These are phyloP conservation scores for Telenomus remus DNA, from an alignment of 1,140 invertebrate genomes.

Conservation along the genomic window DNA sequence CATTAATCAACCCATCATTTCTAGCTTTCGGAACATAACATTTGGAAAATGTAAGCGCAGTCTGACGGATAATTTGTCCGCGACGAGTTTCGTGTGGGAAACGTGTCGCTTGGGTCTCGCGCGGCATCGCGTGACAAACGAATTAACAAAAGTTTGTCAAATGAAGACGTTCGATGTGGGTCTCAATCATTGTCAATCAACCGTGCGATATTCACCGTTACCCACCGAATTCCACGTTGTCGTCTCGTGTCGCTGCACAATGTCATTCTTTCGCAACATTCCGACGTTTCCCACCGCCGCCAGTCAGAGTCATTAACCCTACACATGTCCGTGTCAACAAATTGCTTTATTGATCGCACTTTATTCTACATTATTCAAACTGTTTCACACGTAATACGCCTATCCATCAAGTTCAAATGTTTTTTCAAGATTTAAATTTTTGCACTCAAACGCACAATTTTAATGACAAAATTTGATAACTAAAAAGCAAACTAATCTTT, in stretches of 20 bases:
- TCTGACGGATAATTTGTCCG: constrained; percentile 5
- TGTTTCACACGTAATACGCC: too few relatives aligned
- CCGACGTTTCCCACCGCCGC: constrained; percentile 43
- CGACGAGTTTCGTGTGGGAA: too few relatives aligned
- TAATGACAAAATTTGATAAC: too few relatives aligned
- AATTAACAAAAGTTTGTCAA: constrained; percentile 5
- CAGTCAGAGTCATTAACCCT: constrained; percentile 41
- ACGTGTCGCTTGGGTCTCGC: too few relatives aligned
- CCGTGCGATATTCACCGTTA: constrained; percentile 63
- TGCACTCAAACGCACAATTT: too few relatives aligned
- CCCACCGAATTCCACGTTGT: constrained; percentile 46
- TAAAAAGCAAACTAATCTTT: too few relatives aligned
- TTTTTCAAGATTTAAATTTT: too few relatives aligned
- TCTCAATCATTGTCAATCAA: constrained; percentile 71
- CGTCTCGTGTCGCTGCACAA: constrained; percentile 42
- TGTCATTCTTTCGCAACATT: constrained; percentile 59
- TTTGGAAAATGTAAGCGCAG: constrained; percentile 21
- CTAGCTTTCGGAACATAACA: constrained; percentile 34
- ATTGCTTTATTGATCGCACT: constrained; percentile 23
- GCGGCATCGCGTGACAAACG: constrained; percentile 10
- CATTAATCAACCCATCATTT: constrained; percentile 41
- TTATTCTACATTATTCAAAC: background rate
- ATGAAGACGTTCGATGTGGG: constrained; percentile 25
- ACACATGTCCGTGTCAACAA: constrained; percentile 25
- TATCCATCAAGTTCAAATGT: too few relatives aligned